These are phyloP conservation scores for Amorpha juglandis DNA, from an alignment of 2,888 invertebrate genomes.

Conservation along the genomic window DNA sequence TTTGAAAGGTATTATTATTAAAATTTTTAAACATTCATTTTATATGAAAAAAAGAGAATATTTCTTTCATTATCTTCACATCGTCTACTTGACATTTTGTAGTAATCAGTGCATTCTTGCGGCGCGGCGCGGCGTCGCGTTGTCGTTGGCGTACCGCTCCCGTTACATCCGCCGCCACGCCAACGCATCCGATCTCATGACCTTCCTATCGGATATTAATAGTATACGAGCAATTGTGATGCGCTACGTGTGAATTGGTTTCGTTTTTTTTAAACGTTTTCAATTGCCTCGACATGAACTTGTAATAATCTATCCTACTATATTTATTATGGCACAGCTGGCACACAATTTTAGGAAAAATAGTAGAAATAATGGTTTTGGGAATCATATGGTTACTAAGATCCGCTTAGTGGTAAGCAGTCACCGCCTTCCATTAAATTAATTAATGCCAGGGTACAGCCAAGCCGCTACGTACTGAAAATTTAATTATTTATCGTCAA, in stretches of 20 bases:
- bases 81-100: not conserved
- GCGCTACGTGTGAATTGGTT: constrained; percentile 12
- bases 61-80: not conserved
- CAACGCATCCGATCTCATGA: constrained; percentile 39
- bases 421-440: too few relatives aligned
- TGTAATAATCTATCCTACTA: too few relatives aligned
- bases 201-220: constrained; percentile 52
- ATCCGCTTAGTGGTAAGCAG: too few relatives aligned
- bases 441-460: too few relatives aligned
- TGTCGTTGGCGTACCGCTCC: constrained; percentile 41
- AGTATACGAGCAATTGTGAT: constrained; percentile 13
- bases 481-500: too few relatives aligned
- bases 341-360: too few relatives aligned
- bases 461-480: too few relatives aligned
- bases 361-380: too few relatives aligned
- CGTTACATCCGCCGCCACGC: constrained; percentile 49
- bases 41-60: too few relatives aligned
- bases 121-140: constrained; percentile 25
- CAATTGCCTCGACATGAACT: not conserved
- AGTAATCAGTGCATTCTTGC: constrained; percentile 31
- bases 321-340: too few relatives aligned
- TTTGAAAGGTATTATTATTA: too few relatives aligned
- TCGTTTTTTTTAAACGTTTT: not conserved
- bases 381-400: too few relatives aligned
- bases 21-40: not conserved